Evolutionary conservation across 2,797 vertebrate genomes (phyloP).

Genomic region (Alectoris magna): DNA sequence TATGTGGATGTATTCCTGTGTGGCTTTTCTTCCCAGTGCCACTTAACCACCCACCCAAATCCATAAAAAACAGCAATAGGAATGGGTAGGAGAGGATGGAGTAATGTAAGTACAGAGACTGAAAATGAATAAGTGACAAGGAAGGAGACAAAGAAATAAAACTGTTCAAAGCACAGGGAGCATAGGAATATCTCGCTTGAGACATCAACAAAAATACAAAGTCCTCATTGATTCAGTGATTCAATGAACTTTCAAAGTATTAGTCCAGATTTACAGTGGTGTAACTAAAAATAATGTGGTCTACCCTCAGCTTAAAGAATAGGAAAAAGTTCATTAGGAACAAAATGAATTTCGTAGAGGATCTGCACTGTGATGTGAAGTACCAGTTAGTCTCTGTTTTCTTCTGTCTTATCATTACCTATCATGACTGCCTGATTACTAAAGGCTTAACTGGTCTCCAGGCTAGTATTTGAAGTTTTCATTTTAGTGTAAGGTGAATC

Average conservation of each 20-base stretch:
- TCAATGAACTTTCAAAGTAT: neutral
- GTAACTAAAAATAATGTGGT: neutral
- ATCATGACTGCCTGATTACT: neutral
- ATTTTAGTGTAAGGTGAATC: neutral
- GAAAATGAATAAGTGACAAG: neutral
- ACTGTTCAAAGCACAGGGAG: neutral
- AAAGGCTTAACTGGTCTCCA: neutral
- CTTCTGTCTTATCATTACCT: neutral
- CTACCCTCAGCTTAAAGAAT: neutral
- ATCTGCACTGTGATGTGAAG: neutral
- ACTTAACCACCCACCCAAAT: slow-evolving; percentile 5
- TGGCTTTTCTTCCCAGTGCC: slow-evolving; percentile 33
- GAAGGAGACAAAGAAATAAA: neutral
- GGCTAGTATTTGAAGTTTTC: neutral
- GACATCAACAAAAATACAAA: neutral
- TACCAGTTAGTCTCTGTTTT: neutral
- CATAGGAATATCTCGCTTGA: neutral
- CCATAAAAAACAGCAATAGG: slow-evolving; percentile 27
- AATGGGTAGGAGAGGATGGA: neutral
- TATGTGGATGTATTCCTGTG: neutral
- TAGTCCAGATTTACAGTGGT: neutral
- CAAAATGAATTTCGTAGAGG: neutral
- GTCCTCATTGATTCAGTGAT: neutral
- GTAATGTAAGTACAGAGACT: neutral
- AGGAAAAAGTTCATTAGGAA: neutral